A percentile compares a stretch with the other conserved stretches of the same genome.
These are phyloP conservation scores for Sarotherodon lohbergeri DNA, from an alignment of 2,113 vertebrate species.

Conservation along the genomic window DNA sequence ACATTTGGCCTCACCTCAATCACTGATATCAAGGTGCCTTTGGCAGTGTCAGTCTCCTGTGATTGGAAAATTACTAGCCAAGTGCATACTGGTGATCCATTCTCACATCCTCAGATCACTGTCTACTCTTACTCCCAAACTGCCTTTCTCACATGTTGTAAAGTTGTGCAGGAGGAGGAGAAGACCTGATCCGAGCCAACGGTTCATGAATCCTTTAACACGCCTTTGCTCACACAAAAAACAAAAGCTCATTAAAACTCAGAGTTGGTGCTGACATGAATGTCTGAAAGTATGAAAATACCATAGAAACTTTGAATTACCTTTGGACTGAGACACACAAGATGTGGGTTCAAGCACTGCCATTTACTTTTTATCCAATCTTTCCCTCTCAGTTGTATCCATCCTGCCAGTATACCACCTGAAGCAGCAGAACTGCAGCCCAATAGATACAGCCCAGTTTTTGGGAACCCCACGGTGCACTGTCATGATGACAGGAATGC, in stretches of 20 bases:
- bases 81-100: constrained; percentile 34
- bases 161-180: background rate
- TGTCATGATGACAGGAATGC: background rate
- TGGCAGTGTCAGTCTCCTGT: constrained; percentile 34
- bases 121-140: background rate
- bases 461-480: background rate
- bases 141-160: background rate
- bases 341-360: background rate
- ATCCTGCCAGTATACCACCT: background rate
- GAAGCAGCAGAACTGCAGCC: constrained; percentile 2
- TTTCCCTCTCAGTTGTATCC: background rate
- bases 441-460: background rate
- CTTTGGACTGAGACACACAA: background rate
- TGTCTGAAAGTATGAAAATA: background rate
- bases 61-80: constrained; percentile 41
- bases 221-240: background rate
- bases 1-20: constrained; percentile 25
- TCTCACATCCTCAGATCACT: constrained; percentile 11
- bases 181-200: background rate
- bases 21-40: constrained; percentile 25
- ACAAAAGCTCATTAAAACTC: background rate
- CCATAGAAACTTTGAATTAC: background rate
- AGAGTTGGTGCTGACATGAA: background rate
- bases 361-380: background rate
- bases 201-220: background rate